These are phyloP conservation scores for Colinus virginianus DNA, from an alignment of 2,113 vertebrate species.

Conservation along the genomic window DNA sequence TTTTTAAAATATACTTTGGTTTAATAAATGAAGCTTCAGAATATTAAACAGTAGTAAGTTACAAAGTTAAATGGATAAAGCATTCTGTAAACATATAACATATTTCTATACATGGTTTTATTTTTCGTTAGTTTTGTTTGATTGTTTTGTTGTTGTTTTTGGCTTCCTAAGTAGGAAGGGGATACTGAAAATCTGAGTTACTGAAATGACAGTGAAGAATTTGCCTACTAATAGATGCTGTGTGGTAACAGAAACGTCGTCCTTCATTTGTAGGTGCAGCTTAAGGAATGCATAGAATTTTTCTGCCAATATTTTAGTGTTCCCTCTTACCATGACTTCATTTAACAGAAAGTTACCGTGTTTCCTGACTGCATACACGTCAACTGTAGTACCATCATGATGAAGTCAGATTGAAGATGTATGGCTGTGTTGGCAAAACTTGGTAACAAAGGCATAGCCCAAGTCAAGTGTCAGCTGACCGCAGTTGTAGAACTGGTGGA, in stretches of 20 bases:
- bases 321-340: neutral
- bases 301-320: neutral
- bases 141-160: neutral
- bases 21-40: neutral
- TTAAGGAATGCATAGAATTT: neutral
- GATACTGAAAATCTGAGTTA: neutral
- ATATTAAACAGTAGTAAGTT: neutral
- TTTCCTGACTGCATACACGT: neutral
- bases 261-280: neutral
- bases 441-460: neutral
- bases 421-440: neutral
- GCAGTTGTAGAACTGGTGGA: neutral
- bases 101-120: neutral
- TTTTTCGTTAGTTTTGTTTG: neutral
- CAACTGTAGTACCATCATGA: neutral
- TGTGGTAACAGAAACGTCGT: neutral
- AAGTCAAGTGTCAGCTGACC: neutral
- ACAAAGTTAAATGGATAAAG: neutral
- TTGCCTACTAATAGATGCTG: neutral
- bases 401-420: neutral
- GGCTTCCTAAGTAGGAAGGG: neutral
- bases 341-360: neutral
- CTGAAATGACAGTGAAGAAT: neutral
- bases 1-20: neutral
- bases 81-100: neutral